A percentile compares a stretch with the other conserved stretches of the same genome.
These are phyloP conservation scores for Callorhinus ursinus DNA, from an alignment of 2,113 vertebrate species.

Conservation along the genomic window DNA sequence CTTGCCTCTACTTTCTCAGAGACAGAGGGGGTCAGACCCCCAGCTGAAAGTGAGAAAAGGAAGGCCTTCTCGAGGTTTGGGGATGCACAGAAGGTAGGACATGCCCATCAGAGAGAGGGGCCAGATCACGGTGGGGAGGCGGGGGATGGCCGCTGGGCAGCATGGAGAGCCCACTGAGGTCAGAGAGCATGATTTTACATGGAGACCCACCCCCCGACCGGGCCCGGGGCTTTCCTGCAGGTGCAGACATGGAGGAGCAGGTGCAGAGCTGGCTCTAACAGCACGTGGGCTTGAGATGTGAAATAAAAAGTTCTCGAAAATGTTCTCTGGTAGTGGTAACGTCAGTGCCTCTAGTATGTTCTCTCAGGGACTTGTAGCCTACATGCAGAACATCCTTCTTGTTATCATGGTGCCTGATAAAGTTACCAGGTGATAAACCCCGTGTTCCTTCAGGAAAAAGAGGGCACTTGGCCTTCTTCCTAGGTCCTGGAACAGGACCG, in stretches of 20 bases:
- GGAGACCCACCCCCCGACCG: fast-evolving
- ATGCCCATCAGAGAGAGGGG: too few species aligned
- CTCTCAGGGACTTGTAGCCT: too few species aligned
- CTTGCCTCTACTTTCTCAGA: neutral
- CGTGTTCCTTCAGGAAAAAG: neutral
- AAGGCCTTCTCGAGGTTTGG: too few species aligned
- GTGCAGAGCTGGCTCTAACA: fast-evolving
- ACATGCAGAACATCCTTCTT: fast-evolving
- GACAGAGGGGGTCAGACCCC: neutral
- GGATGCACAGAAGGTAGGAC: fast-evolving
- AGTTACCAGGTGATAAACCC: neutral
- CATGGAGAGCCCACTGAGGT: neutral
- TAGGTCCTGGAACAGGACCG: fast-evolving
- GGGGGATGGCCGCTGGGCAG: neutral
- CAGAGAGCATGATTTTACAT: fast-evolving
- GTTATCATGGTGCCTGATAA: fast-evolving
- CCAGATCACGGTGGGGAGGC: neutral
- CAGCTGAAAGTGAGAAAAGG: neutral
- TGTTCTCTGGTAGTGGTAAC: neutral
- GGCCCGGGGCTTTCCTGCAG: neutral
- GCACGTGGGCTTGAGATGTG: fast-evolving
- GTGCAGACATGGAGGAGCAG: neutral
- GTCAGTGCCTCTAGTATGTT: neutral
- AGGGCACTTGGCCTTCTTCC: neutral
- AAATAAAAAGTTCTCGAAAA: neutral